Base-by-base conservation (phyloP, 2,888 invertebrate species). In the Oscheius myriophilus region DNA sequence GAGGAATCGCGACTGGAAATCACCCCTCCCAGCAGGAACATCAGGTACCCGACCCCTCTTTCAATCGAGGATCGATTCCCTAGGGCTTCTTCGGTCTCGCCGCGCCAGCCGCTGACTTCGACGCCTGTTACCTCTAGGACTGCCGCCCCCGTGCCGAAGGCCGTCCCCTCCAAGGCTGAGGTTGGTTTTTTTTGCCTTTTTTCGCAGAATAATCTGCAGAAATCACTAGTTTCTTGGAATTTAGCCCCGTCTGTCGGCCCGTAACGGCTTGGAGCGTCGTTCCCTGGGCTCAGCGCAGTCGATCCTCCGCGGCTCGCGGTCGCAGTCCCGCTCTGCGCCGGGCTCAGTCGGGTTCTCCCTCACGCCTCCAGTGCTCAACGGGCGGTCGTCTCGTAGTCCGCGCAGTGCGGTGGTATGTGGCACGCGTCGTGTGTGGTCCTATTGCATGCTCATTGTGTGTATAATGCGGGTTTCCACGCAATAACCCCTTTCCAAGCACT, bases 211-310 rank as follows among this genome's bases (percentile, higher is more conserved):
- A 11, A n/a, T 16, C 11, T 16, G 12, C 23, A 54, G n/a, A n/a
- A 9, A 12, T 4, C 0, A 9, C 43, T 11, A 42, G 3, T 58
- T 25, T 23, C 25, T 25, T 9, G 4, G 12, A 23, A 23, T 54
- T 58, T 58, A 58, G 58, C 58, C 45, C 12, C 62, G 51, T 43
- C 45, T 54, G 26, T 57, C 57, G 39, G 14, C 64, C 26, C 64
- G 64, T 41, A 65, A 54, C 45, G 64, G 54, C n/a, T 23, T 55
- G 45, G 54, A 54, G 39, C 42, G 64, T 16, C 64, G 64, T 25
- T 65, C 64, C 16, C 33, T 65, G 26, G 64, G 64, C 16, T 61
- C 61, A 7, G 49, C 57, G 9, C 33, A 33, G 33, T 23, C 61
- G 14, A 16, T 61, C 18, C 26, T 45, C n/a, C 12, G 61, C 16